Evolutionary conservation across 1,140 invertebrate genomes (phyloP).

Genomic region (Phymastichus coffea): DNA sequence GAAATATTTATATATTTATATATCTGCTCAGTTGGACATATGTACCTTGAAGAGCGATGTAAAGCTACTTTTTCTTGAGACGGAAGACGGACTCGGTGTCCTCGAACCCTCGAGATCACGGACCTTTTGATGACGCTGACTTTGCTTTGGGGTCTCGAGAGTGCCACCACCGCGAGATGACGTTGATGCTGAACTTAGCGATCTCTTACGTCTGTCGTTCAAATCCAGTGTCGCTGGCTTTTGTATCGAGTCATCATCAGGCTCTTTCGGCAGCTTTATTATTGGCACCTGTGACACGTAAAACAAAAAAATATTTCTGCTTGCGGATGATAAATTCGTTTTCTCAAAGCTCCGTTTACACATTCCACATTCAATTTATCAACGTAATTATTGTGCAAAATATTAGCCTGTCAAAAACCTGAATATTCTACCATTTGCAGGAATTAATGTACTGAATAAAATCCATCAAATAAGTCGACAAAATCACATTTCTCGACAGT

Average conservation of each 20-base stretch:
- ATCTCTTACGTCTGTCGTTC: constrained; percentile 46
- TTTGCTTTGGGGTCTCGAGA: constrained; percentile 44
- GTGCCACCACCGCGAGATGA: constrained; percentile 2
- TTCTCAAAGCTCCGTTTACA: no score
- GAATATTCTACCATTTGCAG: no score
- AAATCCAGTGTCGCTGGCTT: constrained; percentile 50
- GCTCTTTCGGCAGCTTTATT: constrained; percentile 22
- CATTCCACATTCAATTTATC: no score
- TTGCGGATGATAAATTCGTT: no score
- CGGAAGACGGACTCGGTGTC: constrained; percentile 61
- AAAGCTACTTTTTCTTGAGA: constrained; percentile 77
- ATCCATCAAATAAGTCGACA: no score
- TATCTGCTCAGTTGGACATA: constrained; percentile 1
- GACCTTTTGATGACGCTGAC: constrained; percentile 52
- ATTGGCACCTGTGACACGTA: constrained; percentile 38
- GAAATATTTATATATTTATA: no score
- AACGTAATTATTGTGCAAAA: no score
- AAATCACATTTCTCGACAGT: neutral
- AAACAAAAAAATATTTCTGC: no score
- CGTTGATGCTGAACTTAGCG: constrained; percentile 15
- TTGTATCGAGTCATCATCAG: constrained; percentile 31
- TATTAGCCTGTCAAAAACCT: no score
- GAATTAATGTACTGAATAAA: no score
- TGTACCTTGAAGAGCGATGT: constrained; percentile 72
- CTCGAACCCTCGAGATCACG: constrained; percentile 52